A percentile compares a stretch with the other conserved stretches of the same genome.
These are phyloP conservation scores for Leuciscus idus DNA, from an alignment of 2,113 vertebrate genomes.

Conservation along the genomic window DNA sequence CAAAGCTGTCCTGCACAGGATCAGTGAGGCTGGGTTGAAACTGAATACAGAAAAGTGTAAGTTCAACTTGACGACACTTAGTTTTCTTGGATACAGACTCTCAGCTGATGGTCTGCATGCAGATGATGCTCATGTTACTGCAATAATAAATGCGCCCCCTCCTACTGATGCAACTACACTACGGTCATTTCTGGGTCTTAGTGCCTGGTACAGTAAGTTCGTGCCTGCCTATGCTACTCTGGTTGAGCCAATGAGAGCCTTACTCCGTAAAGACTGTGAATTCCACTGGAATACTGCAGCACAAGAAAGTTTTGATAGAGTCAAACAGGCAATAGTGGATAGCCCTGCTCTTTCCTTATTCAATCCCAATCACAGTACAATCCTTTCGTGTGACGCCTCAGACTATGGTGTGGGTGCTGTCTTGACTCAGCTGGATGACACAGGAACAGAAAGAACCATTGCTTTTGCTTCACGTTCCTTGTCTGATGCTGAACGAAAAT, in stretches of 20 bases:
- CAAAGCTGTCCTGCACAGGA: slow-evolving; percentile 24
- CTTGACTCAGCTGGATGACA: too few relatives aligned
- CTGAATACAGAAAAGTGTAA: slow-evolving; percentile 39
- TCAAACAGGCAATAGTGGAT: slow-evolving; percentile 36
- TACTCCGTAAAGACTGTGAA: slow-evolving; percentile 33
- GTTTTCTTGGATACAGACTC: slow-evolving; percentile 38
- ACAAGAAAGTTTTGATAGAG: slow-evolving; percentile 31
- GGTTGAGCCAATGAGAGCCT: slow-evolving; percentile 38
- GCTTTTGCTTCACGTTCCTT: too few relatives aligned
- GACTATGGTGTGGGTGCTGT: too few relatives aligned
- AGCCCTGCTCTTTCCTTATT: not conserved
- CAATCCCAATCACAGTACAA: too few relatives aligned
- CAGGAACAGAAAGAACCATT: too few relatives aligned
- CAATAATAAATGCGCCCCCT: slow-evolving; percentile 35
- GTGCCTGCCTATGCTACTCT: too few relatives aligned
- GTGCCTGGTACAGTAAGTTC: too few relatives aligned
- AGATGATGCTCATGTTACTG: slow-evolving; percentile 35
- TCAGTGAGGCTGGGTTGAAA: slow-evolving; percentile 34
- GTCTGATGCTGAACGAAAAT: too few relatives aligned
- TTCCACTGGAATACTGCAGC: slow-evolving; percentile 28
- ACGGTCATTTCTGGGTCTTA: too few relatives aligned
- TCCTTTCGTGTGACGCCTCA: too few relatives aligned
- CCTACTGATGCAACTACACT: slow-evolving; percentile 28
- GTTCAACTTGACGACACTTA: slow-evolving; percentile 24
- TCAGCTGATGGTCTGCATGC: slow-evolving; percentile 24